Conservation (phyloP, 2,888 invertebrate genomes). For the Morpho helenor region DNA sequence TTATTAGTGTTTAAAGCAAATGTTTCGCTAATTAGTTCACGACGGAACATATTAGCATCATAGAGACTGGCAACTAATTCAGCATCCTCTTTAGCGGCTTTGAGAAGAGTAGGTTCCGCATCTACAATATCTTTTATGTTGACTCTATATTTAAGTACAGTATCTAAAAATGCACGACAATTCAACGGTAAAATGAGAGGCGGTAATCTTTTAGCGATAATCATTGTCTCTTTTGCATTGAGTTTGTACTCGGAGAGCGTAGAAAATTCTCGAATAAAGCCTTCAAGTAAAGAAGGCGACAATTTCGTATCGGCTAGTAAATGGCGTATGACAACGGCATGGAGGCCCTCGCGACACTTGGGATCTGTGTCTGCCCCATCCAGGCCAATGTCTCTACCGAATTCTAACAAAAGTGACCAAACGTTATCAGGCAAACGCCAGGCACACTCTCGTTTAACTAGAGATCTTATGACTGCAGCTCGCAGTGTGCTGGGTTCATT, state of each 20-base stretch:
- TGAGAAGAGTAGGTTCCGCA: constrained; percentile 32
- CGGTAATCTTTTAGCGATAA: constrained; percentile 32
- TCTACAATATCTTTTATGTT: constrained; percentile 31
- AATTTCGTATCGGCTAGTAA: constrained; percentile 34
- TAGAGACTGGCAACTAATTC: constrained; percentile 39
- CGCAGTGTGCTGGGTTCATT: constrained; percentile 53
- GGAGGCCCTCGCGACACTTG: constrained; percentile 50
- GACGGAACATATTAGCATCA: constrained; percentile 40
- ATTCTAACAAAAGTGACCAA: constrained; percentile 47
- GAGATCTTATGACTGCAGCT: constrained; percentile 52
- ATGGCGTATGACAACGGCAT: constrained; percentile 47
- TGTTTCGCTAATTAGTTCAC: constrained; percentile 40
- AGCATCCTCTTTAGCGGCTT: constrained; percentile 32
- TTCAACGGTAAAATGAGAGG: constrained; percentile 32
- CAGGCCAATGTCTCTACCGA: constrained; percentile 49
- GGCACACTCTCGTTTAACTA: constrained; percentile 47
- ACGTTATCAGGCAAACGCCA: constrained; percentile 48
- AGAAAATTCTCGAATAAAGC: constrained; percentile 43
- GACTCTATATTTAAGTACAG: constrained; percentile 37
- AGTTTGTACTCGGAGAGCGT: constrained; percentile 44
- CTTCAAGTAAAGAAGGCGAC: constrained; percentile 30
- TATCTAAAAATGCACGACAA: constrained; percentile 35
- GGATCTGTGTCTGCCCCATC: constrained; percentile 43
- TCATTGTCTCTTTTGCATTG: constrained; percentile 34
- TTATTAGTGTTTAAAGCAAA: constrained; percentile 40